Base-by-base conservation (phyloP, 2,888 invertebrate genomes). In the Rugalucina vietnamica region DNA sequence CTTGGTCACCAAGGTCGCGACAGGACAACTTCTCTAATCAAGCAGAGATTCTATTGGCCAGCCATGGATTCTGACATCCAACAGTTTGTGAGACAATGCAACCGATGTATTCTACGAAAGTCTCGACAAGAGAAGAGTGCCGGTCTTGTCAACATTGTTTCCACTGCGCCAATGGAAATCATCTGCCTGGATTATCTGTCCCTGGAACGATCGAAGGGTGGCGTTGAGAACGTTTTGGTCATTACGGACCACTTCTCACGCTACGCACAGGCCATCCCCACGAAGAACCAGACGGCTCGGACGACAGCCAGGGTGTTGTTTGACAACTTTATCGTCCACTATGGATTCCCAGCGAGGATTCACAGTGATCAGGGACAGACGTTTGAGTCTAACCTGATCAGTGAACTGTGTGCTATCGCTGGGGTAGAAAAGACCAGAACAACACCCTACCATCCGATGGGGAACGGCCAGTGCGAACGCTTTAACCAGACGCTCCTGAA, bases 1-100 rank as follows among this genome's bases (percentile, higher is more conserved):
- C 71, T 71, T 36, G 71, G 71, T 24, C 71, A 71, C 29, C 71
- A 71, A 36, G 71, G 71, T 5, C n/a, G 71, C 34, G 71, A 71
- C 37, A 3, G 71, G n/a, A 71, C 71, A 24, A 71, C 43, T 14
- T 71, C 71, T 36, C 21, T 69, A 21, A 24, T 71, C 37, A 71
- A 71, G 8, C 71, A 71, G 29, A 37, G 34, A 18, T 54, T 75
- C 36, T 75, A 54, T 32, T 75, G 49, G 49, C 75, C 75, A 12
- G 75, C 54, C 18, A 49, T 75, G 12, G 75, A 75, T n/a, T 18
- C 43, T 1, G 39, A 36, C 27, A 72, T 72, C 14, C 27, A 18
- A 21, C 5, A 43, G 43, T 43, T 21, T 21, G 72, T 72, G 5
- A 18, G 18, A 39, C 12, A 72, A 8, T 72, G 72, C 43, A 49